Conservation (phyloP, 2,113 vertebrate species). For the Datnioides undecimradiatus region DNA sequence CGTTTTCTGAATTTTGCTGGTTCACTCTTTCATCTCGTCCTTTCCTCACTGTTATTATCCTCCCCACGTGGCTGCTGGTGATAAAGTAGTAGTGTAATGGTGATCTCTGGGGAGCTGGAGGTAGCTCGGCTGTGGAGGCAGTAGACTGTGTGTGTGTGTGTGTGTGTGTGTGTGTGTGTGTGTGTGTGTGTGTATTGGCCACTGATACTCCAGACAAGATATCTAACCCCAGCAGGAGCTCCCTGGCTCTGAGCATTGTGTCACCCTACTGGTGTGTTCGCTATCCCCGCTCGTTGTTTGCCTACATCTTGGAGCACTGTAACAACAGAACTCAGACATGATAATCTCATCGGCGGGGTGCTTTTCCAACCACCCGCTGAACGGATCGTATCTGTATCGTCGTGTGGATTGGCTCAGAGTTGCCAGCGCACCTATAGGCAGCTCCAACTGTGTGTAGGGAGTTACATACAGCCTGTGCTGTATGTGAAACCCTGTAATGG, state of each 20-base stretch:
- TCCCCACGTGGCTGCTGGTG: constrained; percentile 61
- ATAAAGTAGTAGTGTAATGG: constrained; percentile 61
- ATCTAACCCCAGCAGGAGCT: constrained; percentile 51
- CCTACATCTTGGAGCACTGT: constrained; percentile 6
- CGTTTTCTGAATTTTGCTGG: constrained; percentile 10
- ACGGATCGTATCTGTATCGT: not conserved
- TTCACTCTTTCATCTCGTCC: constrained; percentile 37
- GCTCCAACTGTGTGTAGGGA: not conserved
- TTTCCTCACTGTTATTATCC: constrained; percentile 53
- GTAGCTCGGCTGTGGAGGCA: constrained; percentile 37
- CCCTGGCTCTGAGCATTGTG: constrained; percentile 21
- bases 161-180: constrained; percentile 59
- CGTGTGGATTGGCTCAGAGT: not conserved
- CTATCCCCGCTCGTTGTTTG: not conserved
- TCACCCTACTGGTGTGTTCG: constrained; percentile 20
- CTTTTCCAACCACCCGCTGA: not conserved
- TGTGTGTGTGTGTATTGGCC: constrained; percentile 55
- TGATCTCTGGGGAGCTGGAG: constrained; percentile 60
- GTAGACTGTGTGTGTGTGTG: constrained; percentile 57
- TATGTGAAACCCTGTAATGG: constrained; percentile 75
- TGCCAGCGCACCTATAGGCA: not conserved
- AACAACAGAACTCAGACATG: not conserved
- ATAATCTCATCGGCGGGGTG: not conserved
- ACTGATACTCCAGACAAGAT: constrained; percentile 37
- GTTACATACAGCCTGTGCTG: constrained; percentile 37